phyloP scores from a whole-genome alignment of 2,888 invertebrate species.

The Acanthacorydalis orientalis region DNA sequence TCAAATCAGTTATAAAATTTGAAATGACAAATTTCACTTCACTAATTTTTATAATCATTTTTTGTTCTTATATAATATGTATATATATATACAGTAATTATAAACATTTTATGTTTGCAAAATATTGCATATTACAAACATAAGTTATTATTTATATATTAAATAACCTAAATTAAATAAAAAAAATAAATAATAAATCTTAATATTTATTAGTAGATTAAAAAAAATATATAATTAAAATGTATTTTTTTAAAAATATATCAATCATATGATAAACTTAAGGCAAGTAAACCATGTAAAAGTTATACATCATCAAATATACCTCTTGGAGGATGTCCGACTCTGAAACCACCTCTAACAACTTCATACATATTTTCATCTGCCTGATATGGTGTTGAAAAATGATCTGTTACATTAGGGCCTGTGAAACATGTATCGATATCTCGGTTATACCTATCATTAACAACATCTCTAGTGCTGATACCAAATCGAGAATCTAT shows the following conservation, averaged over 20 bases:
- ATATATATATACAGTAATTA: too few relatives aligned
- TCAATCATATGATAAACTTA: constrained; percentile 6
- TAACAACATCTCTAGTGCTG: constrained; percentile 35
- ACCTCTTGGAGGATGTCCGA: constrained; percentile 56
- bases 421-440: constrained; percentile 21
- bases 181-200: not conserved
- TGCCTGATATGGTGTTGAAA: constrained; percentile 21
- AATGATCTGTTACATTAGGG: constrained; percentile 12
- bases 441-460: constrained; percentile 16
- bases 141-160: not conserved
- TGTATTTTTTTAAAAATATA: not conserved
- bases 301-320: constrained; percentile 68
- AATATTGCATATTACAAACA: not conserved
- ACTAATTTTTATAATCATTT: too few relatives aligned
- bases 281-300: constrained; percentile 4
- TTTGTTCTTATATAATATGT: too few relatives aligned
- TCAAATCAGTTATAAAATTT: too few relatives aligned
- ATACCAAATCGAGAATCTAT: constrained; percentile 48
- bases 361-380: constrained; percentile 16
- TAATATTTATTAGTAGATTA: not conserved
- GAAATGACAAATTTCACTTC: too few relatives aligned
- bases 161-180: not conserved
- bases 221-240: not conserved
- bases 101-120: too few relatives aligned
- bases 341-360: constrained; percentile 25